phyloP scores from a whole-genome alignment of 2,797 vertebrate species.

The Cuniculus paca region DNA sequence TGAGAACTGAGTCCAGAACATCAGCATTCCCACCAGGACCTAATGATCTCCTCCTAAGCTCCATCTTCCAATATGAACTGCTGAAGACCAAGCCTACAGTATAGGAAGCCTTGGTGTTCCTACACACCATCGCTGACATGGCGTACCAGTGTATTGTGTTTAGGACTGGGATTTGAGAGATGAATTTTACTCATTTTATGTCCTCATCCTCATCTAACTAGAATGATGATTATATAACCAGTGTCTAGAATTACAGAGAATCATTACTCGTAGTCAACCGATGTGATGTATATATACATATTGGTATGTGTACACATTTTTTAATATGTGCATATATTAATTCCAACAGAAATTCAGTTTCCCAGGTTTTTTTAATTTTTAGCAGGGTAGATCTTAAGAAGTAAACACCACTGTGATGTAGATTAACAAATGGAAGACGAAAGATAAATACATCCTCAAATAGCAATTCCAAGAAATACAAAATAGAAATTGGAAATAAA shows the following conservation, averaged over 20 bases:
- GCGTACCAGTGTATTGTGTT: not conserved
- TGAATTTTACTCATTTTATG: not conserved
- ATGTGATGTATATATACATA: no score
- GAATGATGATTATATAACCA: not conserved
- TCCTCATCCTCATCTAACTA: not conserved
- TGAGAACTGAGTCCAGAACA: not conserved
- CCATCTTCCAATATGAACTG: not conserved
- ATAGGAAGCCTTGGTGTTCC: not conserved
- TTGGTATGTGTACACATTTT: not conserved
- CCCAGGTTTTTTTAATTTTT: not conserved
- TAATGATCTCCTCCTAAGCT: not conserved
- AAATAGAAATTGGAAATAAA: not conserved
- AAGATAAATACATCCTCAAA: not conserved
- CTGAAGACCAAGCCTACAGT: not conserved
- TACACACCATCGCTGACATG: not conserved
- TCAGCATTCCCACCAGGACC: fast-evolving
- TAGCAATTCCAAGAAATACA: not conserved
- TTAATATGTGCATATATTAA: not conserved
- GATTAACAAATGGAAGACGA: not conserved
- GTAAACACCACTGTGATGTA: not conserved
- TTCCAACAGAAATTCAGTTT: not conserved
- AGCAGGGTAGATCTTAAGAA: not conserved
- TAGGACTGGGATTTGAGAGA: not conserved
- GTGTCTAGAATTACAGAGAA: not conserved
- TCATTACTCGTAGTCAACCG: not conserved